These are phyloP conservation scores for Drosophila maculinotata DNA, from an alignment of 2,888 invertebrate species.

Conservation along the genomic window DNA sequence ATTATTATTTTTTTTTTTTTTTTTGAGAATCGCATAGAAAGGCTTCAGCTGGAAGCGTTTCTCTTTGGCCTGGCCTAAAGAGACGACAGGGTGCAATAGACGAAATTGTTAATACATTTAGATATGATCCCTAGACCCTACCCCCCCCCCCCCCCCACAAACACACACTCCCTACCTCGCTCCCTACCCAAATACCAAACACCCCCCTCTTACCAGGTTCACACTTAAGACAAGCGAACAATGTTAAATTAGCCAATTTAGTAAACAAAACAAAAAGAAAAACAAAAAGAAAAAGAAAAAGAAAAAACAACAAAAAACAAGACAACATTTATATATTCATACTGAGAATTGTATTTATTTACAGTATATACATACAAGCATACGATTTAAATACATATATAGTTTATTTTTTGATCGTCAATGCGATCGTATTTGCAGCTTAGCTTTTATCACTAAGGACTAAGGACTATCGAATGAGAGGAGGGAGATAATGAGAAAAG, in stretches of 20 bases:
- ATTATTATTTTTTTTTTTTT: conserved; percentile 16
- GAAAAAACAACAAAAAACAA: conserved; percentile 13
- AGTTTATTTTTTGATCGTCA: conserved; percentile 19
- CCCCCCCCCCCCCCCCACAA: not conserved
- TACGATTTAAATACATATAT: conserved; percentile 17
- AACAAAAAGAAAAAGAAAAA: not conserved
- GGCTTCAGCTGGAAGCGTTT: not conserved
- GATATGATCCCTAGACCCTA: conserved; percentile 12
- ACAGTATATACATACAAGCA: conserved; percentile 18
- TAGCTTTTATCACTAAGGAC: conserved; percentile 20
- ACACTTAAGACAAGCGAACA: conserved; percentile 49
- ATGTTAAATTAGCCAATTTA: conserved; percentile 51
- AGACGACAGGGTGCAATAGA: conserved; percentile 51
- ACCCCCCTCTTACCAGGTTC: not conserved
- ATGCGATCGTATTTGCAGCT: conserved; percentile 20
- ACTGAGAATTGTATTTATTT: conserved; percentile 55
- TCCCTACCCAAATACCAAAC: not conserved
- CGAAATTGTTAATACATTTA: conserved; percentile 40
- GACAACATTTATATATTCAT: conserved; percentile 27
- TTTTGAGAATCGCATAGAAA: conserved; percentile 37
- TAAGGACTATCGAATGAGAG: conserved; percentile 8
- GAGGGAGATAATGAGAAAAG: no score
- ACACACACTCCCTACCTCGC: not conserved
- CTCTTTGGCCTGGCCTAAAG: conserved; percentile 32
- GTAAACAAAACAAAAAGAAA: conserved; percentile 4